phyloP scores from a whole-genome alignment of 2,888 invertebrate genomes.

The Campoplex capitator region DNA sequence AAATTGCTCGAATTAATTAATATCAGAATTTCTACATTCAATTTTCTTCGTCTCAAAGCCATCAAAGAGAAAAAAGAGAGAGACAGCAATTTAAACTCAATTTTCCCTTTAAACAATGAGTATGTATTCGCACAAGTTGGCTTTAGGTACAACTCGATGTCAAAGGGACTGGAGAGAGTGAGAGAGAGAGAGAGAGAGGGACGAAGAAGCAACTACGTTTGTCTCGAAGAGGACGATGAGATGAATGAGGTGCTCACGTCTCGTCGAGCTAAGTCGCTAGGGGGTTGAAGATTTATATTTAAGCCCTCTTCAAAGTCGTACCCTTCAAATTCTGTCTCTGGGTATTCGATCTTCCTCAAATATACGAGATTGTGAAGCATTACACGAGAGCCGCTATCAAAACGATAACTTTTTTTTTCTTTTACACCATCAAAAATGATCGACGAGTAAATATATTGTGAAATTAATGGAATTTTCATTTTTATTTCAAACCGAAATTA shows the following conservation, averaged over 20 bases:
- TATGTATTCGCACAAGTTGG: slow-evolving; percentile 79
- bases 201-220: neutral
- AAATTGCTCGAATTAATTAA: slow-evolving; percentile 12
- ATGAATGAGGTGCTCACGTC: slow-evolving; percentile 30
- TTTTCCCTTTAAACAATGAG: slow-evolving; percentile 81
- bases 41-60: slow-evolving; percentile 8
- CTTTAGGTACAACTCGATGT: slow-evolving; percentile 82
- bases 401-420: slow-evolving; percentile 18
- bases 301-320: slow-evolving; percentile 49
- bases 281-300: slow-evolving; percentile 51
- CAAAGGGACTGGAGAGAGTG: slow-evolving; percentile 75
- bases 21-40: neutral
- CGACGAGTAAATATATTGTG: slow-evolving; percentile 1
- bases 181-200: neutral
- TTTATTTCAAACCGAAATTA: neutral
- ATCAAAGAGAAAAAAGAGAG: slow-evolving; percentile 11
- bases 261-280: slow-evolving; percentile 47
- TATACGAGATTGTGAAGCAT: slow-evolving; percentile 12
- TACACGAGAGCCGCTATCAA: neutral
- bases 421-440: neutral
- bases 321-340: slow-evolving; percentile 14
- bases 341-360: slow-evolving; percentile 38
- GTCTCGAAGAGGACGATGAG: slow-evolving; percentile 36
- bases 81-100: slow-evolving; percentile 72
- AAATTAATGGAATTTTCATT: neutral